phyloP scores from a whole-genome alignment of 2,113 vertebrate genomes.

The Alligator sinensis region DNA sequence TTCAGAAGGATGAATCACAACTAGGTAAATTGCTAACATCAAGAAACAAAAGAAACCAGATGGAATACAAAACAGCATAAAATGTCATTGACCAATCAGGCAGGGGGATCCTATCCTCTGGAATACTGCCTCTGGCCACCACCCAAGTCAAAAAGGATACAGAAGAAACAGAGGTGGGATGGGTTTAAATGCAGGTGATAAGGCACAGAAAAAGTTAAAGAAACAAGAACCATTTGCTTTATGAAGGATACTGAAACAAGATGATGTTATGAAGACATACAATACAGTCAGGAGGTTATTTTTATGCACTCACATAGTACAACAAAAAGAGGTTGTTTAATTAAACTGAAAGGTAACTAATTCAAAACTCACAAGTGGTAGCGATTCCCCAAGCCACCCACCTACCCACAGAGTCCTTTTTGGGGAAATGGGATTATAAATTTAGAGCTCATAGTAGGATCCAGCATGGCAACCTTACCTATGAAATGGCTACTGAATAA shows the following conservation, averaged over 20 bases:
- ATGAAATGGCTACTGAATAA: background rate
- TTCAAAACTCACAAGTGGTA: slow-evolving; percentile 58
- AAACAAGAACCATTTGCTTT: background rate
- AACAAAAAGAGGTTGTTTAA: slow-evolving; percentile 63
- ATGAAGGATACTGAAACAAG: background rate
- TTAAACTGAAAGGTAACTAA: slow-evolving; percentile 57
- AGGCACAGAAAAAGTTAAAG: background rate
- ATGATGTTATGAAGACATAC: background rate
- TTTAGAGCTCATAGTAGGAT: background rate
- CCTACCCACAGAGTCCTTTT: background rate
- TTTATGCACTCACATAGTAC: slow-evolving; percentile 35
- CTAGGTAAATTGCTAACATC: fast-evolving
- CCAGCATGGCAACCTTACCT: background rate
- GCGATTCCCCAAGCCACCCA: slow-evolving; percentile 17
- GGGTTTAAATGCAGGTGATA: background rate
- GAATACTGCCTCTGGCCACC: background rate
- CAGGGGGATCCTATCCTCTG: background rate
- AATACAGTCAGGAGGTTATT: background rate
- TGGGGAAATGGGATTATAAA: slow-evolving; percentile 43
- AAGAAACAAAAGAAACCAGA: slow-evolving; percentile 9
- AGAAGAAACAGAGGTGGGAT: background rate
- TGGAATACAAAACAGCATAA: background rate
- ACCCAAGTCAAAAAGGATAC: slow-evolving; percentile 8
- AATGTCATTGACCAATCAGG: background rate
- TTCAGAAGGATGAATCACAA: too few species aligned